phyloP scores from a whole-genome alignment of 2,888 invertebrate genomes.

The Polymixis lichenea region DNA sequence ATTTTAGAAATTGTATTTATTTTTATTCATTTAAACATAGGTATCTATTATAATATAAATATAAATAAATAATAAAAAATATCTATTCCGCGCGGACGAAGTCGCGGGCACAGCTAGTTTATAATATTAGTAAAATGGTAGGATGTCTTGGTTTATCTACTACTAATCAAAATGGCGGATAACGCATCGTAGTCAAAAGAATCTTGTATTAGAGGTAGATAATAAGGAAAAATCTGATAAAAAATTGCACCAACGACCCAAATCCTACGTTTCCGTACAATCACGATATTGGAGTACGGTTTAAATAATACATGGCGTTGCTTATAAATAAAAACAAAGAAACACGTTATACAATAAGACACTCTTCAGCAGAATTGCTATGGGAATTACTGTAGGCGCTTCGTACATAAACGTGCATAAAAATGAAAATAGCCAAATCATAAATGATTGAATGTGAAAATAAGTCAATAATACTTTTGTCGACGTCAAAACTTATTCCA shows the following conservation, averaged over 20 bases:
- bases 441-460: background rate
- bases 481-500: no score
- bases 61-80: no score
- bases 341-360: background rate
- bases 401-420: no score
- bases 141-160: background rate
- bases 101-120: no score
- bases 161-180: background rate
- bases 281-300: slow-evolving; percentile 14
- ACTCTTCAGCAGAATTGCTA: slow-evolving; percentile 7
- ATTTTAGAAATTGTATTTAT: no score
- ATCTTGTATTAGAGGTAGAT: background rate
- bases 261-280: slow-evolving; percentile 13
- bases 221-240: slow-evolving; percentile 16
- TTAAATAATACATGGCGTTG: slow-evolving; percentile 6
- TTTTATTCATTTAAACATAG: no score
- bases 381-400: slow-evolving; percentile 9
- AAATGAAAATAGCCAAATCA: no score
- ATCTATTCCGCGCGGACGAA: no score
- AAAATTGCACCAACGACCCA: background rate
- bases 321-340: slow-evolving; percentile 15
- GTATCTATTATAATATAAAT: no score
- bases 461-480: background rate
- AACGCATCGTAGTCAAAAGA: background rate
- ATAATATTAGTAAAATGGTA: no score